These are phyloP conservation scores for Peromyscus maniculatus DNA, from an alignment of 2,113 vertebrate species.

Conservation along the genomic window DNA sequence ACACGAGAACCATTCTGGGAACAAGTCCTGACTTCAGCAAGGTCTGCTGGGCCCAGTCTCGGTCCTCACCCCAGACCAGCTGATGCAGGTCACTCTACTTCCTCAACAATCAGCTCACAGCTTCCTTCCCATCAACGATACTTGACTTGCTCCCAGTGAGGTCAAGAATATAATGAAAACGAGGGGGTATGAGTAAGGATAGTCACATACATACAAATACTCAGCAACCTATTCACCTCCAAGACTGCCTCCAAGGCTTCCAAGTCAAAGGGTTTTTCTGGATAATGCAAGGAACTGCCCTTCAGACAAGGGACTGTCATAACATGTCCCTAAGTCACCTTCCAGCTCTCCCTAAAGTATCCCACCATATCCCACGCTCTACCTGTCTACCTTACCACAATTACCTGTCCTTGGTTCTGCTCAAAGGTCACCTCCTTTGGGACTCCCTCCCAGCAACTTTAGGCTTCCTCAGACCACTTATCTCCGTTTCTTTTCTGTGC, in stretches of 20 bases:
- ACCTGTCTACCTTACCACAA: not conserved
- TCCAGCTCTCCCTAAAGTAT: not conserved
- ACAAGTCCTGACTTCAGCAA: not conserved
- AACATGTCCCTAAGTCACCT: not conserved
- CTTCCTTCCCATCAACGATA: constrained; percentile 21
- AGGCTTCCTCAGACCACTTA: not conserved
- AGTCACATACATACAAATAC: not conserved
- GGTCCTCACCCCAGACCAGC: not conserved
- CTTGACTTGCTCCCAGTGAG: constrained; percentile 14
- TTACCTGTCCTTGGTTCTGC: not conserved
- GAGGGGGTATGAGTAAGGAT: not conserved
- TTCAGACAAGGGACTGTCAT: not conserved
- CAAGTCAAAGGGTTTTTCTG: constrained; percentile 5
- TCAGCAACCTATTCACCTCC: not conserved
- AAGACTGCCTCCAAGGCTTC: not conserved
- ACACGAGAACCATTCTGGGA: not conserved
- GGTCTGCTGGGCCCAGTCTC: not conserved
- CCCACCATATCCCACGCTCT: not conserved
- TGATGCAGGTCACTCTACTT: not conserved
- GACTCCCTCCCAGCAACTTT: not conserved
- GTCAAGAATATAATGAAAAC: constrained; percentile 30
- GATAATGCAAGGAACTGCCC: not conserved
- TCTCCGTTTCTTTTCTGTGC: constrained; percentile 8
- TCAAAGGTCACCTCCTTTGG: not conserved
- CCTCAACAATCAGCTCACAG: not conserved